These are phyloP conservation scores for Scolopax mira DNA, from an alignment of 2,113 vertebrate genomes.

Conservation along the genomic window DNA sequence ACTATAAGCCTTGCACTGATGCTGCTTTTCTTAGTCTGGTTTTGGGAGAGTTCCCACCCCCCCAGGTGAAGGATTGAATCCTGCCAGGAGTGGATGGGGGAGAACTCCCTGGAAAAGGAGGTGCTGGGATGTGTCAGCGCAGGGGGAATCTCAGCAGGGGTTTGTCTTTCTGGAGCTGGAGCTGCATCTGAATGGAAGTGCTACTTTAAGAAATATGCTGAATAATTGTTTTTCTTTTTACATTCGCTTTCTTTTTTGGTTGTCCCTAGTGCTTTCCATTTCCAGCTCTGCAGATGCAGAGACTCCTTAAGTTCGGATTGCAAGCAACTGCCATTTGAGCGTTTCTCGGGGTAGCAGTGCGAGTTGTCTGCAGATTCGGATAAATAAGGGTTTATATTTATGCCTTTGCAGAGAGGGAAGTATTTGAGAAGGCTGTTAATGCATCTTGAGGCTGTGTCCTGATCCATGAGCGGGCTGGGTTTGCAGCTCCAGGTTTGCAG, in stretches of 20 bases:
- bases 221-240: conserved; percentile 3
- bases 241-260: background rate
- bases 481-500: background rate
- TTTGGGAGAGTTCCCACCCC: background rate
- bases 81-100: background rate
- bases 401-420: background rate
- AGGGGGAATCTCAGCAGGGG: background rate
- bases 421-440: background rate
- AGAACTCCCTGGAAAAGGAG: background rate
- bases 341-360: background rate
- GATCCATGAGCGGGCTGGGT: accelerated
- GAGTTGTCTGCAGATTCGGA: background rate
- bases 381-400: background rate
- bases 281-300: background rate
- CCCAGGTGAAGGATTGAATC: background rate
- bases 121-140: background rate
- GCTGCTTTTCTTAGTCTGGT: background rate
- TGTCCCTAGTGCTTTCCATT: background rate
- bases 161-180: background rate
- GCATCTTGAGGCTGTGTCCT: background rate
- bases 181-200: background rate
- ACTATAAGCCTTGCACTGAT: background rate
- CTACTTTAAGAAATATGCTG: background rate
- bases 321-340: background rate
- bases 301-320: background rate